These are phyloP conservation scores for Mactra quadrangularis DNA, from an alignment of 1,140 invertebrate species.

Conservation along the genomic window DNA sequence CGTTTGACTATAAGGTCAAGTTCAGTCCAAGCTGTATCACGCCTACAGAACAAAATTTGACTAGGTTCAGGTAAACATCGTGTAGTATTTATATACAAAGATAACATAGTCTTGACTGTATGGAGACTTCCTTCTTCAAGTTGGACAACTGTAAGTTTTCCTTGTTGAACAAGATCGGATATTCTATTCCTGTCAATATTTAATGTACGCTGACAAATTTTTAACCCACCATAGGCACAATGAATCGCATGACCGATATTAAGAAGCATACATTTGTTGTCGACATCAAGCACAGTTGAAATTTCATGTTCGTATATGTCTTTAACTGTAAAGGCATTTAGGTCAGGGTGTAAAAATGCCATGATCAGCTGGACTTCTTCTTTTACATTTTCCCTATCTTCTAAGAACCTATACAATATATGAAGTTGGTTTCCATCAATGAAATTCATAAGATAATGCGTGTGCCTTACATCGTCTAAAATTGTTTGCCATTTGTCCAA, in stretches of 20 bases:
- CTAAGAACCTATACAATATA: conserved; percentile 34
- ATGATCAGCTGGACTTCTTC: conserved; percentile 12
- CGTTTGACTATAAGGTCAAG: conserved; percentile 59
- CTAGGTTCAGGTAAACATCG: conserved; percentile 60
- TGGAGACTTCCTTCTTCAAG: conserved; percentile 49
- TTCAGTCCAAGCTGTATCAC: conserved; percentile 62
- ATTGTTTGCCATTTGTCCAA: conserved; percentile 5
- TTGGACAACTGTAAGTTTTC: conserved; percentile 42
- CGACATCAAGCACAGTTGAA: background rate
- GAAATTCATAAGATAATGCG: conserved; percentile 54
- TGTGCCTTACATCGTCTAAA: conserved; percentile 6
- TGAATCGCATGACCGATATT: conserved; percentile 13
- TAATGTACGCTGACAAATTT: background rate
- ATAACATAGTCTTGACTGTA: conserved; percentile 60
- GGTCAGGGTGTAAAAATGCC: conserved; percentile 41
- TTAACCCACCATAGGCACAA: background rate
- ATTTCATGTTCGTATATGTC: background rate
- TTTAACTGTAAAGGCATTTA: background rate
- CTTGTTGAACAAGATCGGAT: conserved; percentile 32
- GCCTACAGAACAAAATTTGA: conserved; percentile 65
- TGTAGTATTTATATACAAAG: conserved; percentile 64
- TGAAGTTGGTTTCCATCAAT: conserved; percentile 49
- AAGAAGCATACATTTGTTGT: background rate
- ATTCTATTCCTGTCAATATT: background rate
- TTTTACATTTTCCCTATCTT: background rate